phyloP scores from a whole-genome alignment of 1,140 invertebrate genomes.

The Leptopilina boulardi region DNA sequence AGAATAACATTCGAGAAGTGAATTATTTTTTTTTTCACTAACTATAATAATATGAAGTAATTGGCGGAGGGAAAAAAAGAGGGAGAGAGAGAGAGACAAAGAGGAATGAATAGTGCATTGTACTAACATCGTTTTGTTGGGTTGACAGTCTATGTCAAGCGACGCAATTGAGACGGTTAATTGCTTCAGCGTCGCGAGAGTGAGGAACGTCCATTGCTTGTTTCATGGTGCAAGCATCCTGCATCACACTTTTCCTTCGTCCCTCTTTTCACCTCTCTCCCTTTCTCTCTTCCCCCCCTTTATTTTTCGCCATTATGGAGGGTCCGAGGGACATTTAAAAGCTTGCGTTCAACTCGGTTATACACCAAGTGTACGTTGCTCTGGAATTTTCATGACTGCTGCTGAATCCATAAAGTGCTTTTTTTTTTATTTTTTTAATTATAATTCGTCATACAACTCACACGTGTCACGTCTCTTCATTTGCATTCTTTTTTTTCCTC shows the following conservation, averaged over 20 bases:
- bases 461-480: not conserved
- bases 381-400: conserved; percentile 9
- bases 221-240: not conserved
- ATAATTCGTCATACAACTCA: conserved; percentile 10
- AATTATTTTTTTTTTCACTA: too few relatives aligned
- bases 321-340: not conserved
- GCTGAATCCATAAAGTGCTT: not conserved
- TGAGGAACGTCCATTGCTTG: not conserved
- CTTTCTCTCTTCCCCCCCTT: too few relatives aligned
- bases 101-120: not conserved
- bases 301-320: not conserved
- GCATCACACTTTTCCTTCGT: not conserved
- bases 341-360: conserved; percentile 3
- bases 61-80: not conserved
- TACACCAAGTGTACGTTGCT: not conserved
- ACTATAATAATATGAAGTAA: not conserved
- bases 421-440: not conserved
- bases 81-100: too few relatives aligned
- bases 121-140: not conserved
- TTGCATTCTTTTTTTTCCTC: not conserved
- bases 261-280: too few relatives aligned
- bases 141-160: conserved; percentile 1
- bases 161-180: not conserved
- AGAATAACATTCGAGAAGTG: too few relatives aligned
- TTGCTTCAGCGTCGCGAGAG: conserved; percentile 2